Conservation (phyloP, 2,113 vertebrate species). For the Bos taurus region ARS-UCD2.0 NC_037329.1:28215501-28216000, state of each 20-base stretch:
- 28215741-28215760: not conserved
- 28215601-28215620: not conserved
- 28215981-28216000: not conserved
- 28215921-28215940: not conserved
- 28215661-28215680: not conserved
- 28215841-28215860: not conserved
- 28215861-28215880: not conserved
- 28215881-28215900: not conserved
- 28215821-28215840: not conserved
- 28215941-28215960: not conserved
- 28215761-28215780: not conserved
- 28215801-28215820: not conserved
- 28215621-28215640: not conserved
- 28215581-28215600: not conserved
- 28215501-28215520: not conserved
- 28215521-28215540: not conserved
- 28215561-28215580: not conserved
- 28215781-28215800: not conserved
- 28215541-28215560: not conserved
- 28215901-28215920: not conserved
- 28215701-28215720: fast-evolving
- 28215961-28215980: not conserved
- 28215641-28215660: not conserved
- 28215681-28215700: not conserved
- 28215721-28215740: not conserved